Conservation (phyloP, 2,113 vertebrate genomes). For the Quiscalus mexicanus region DNA sequence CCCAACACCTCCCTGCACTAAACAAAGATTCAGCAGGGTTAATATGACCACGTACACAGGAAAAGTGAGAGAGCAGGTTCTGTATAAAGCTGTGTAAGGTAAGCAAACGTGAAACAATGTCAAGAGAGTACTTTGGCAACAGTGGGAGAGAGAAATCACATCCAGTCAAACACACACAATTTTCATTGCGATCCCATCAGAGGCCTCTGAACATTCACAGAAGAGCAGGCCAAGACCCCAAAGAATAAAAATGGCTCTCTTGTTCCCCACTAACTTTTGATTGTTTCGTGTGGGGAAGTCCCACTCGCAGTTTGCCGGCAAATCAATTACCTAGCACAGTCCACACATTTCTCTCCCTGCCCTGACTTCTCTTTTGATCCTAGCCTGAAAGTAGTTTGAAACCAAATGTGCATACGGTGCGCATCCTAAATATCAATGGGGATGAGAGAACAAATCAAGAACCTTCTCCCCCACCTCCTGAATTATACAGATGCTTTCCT, state of each 20-base stretch:
- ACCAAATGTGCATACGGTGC: not conserved
- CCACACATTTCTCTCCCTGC: not conserved
- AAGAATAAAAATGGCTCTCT: not conserved
- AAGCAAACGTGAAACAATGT: not conserved
- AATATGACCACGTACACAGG: not conserved
- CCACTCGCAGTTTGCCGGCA: not conserved
- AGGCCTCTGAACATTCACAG: not conserved
- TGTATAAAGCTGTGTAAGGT: not conserved
- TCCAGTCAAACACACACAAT: not conserved
- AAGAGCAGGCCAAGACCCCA: not conserved
- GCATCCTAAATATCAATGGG: not conserved
- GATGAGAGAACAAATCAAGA: not conserved
- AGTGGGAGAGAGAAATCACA: not conserved
- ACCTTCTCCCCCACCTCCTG: conserved; percentile 13
- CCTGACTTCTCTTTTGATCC: not conserved
- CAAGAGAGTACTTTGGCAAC: not conserved
- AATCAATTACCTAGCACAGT: not conserved
- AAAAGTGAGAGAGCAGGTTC: not conserved
- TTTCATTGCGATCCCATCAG: not conserved
- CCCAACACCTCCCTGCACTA: not conserved
- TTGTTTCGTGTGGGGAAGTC: not conserved
- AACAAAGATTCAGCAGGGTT: conserved; percentile 11
- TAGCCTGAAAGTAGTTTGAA: not conserved
- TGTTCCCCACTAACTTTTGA: not conserved
- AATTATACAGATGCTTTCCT: conserved; percentile 7